These are phyloP conservation scores for Nibea albiflora DNA, from an alignment of 2,113 vertebrate genomes.

Conservation along the genomic window DNA sequence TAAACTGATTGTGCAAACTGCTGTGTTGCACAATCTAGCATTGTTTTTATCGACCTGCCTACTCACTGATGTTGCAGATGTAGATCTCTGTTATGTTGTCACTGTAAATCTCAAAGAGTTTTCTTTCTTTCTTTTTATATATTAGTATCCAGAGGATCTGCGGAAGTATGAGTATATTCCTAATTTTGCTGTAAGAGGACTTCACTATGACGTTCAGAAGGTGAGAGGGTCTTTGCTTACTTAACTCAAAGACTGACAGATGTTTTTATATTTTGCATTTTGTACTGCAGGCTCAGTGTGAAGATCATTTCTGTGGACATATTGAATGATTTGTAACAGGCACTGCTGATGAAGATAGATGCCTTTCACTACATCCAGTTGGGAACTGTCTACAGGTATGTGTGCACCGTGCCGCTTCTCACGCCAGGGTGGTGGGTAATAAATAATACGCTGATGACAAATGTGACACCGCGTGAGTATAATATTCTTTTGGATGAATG, in stretches of 20 bases:
- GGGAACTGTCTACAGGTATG: constrained; percentile 86
- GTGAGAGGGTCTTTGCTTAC: constrained; percentile 78
- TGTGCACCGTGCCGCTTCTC: constrained; percentile 1
- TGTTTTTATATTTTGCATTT: background rate
- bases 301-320: background rate
- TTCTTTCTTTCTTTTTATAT: constrained; percentile 25
- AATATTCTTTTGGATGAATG: background rate
- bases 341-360: constrained; percentile 98
- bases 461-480: background rate
- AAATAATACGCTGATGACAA: background rate
- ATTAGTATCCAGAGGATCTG: constrained; percentile 92
- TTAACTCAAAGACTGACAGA: background rate
- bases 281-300: background rate
- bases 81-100: background rate
- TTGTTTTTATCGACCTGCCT: background rate
- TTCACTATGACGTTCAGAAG: constrained; percentile 98
- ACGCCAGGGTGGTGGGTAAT: background rate
- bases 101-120: background rate
- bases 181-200: constrained; percentile 93
- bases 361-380: constrained; percentile 98
- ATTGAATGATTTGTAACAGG: constrained; percentile 78
- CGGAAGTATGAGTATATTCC: constrained; percentile 94
- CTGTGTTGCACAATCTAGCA: background rate
- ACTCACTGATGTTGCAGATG: background rate
- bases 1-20: background rate